phyloP scores from a whole-genome alignment of 2,888 invertebrate genomes.

The Chirona hameri region DNA sequence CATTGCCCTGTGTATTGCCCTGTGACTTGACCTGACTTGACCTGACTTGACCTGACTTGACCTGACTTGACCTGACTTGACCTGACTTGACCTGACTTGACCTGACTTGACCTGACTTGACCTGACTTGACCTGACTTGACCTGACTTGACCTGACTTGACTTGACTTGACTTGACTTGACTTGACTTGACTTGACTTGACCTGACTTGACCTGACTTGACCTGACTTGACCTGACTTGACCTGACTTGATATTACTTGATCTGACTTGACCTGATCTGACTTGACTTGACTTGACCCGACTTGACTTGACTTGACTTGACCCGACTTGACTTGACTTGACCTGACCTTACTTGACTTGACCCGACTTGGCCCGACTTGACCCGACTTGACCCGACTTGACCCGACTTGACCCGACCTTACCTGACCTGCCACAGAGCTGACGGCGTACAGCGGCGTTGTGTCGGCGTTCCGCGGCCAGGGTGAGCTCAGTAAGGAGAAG shows the following conservation, averaged over 20 bases:
- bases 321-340: not conserved
- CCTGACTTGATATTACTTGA: too few relatives aligned
- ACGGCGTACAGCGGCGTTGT: conserved; percentile 88
- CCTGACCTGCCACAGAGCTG: conserved; percentile 61
- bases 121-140: not conserved
- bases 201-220: not conserved
- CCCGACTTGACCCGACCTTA: not conserved
- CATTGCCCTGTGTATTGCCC: too few relatives aligned
- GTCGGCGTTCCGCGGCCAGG: conserved; percentile 87
- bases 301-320: not conserved
- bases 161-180: not conserved
- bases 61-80: too few relatives aligned
- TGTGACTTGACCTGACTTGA: too few relatives aligned
- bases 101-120: not conserved
- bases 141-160: not conserved
- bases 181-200: too few relatives aligned
- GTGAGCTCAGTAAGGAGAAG: conserved; percentile 77
- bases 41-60: not conserved
- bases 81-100: too few relatives aligned
- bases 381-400: not conserved
- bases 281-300: not conserved
- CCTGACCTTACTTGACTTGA: not conserved
- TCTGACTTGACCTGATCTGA: not conserved
- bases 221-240: too few relatives aligned
- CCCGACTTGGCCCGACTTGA: not conserved